These are phyloP conservation scores for Nebria ingens DNA, from an alignment of 1,140 invertebrate species.

Conservation along the genomic window DNA sequence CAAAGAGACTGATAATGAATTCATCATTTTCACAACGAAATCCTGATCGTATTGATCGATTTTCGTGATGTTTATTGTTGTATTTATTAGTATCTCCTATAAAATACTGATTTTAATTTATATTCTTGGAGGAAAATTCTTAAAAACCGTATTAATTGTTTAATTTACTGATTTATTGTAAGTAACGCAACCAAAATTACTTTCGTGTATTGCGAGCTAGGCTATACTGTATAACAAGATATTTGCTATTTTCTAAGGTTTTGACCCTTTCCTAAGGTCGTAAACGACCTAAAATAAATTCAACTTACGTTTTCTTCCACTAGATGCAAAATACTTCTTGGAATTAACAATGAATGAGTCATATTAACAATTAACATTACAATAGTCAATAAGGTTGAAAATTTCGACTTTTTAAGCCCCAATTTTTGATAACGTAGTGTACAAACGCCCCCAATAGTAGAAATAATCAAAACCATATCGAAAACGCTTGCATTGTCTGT, in stretches of 20 bases:
- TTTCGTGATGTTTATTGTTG: not conserved
- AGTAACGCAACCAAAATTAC: not conserved
- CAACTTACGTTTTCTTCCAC: not conserved
- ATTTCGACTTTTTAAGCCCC: not conserved
- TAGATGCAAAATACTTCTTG: not conserved
- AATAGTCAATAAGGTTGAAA: not conserved
- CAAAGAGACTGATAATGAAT: not conserved
- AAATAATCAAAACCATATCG: not conserved
- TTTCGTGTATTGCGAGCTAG: not conserved
- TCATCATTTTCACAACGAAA: slow-evolving; percentile 1
- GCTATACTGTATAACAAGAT: too few species aligned
- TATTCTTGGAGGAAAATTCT: too few species aligned
- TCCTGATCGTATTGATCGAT: not conserved
- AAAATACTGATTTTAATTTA: too few species aligned
- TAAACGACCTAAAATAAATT: not conserved
- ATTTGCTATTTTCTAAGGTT: too few species aligned
- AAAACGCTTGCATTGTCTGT: not conserved
- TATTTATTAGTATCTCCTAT: not conserved
- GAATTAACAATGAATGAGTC: not conserved
- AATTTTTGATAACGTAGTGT: not conserved
- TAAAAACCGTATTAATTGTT: not conserved
- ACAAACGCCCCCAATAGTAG: not conserved
- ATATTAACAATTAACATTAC: not conserved
- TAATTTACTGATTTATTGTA: not conserved
- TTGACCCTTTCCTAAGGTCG: too few species aligned